Evolutionary conservation across 2,888 invertebrate genomes (phyloP).

Genomic region (Notodonta ziczac): DNA sequence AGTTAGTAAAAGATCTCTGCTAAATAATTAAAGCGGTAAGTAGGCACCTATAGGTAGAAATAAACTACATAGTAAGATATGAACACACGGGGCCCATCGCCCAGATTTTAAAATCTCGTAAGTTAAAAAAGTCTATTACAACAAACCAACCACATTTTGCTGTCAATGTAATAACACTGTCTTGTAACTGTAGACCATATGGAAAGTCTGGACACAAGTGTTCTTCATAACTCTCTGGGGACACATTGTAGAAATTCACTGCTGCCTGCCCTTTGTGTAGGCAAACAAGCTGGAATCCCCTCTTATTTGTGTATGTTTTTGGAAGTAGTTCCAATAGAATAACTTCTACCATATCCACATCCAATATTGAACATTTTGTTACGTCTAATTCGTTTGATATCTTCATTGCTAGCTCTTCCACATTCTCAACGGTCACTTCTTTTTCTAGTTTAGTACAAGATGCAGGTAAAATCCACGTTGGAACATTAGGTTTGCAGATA

Average conservation of each 20-base stretch:
- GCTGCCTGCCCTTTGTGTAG: conserved; percentile 63
- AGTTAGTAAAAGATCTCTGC: too few species aligned
- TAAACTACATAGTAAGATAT: too few species aligned
- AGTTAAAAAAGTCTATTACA: not conserved
- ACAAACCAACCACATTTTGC: conserved; percentile 63
- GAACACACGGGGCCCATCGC: not conserved
- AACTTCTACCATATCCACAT: conserved; percentile 45
- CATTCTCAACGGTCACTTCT: conserved; percentile 29
- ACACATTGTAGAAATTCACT: conserved; percentile 78
- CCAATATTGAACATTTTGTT: conserved; percentile 13
- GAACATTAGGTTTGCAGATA: conserved; percentile 27
- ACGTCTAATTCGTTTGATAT: conserved; percentile 34
- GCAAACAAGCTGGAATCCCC: conserved; percentile 65
- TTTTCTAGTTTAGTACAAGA: conserved; percentile 31
- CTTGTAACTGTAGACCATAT: conserved; percentile 71
- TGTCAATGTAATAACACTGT: conserved; percentile 65
- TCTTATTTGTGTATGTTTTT: conserved; percentile 58
- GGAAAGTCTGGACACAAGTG: conserved; percentile 77
- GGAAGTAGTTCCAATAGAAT: conserved; percentile 67
- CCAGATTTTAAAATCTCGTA: not conserved
- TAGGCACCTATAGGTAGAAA: too few species aligned
- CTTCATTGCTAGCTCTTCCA: conserved; percentile 25
- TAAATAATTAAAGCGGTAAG: too few species aligned
- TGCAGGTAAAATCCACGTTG: conserved; percentile 33
- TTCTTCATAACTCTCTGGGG: conserved; percentile 57